A percentile compares a stretch with the other conserved stretches of the same genome.
Evolutionary conservation across 2,888 invertebrate species (phyloP).

Genomic region (Sarcophaga variegata): DNA sequence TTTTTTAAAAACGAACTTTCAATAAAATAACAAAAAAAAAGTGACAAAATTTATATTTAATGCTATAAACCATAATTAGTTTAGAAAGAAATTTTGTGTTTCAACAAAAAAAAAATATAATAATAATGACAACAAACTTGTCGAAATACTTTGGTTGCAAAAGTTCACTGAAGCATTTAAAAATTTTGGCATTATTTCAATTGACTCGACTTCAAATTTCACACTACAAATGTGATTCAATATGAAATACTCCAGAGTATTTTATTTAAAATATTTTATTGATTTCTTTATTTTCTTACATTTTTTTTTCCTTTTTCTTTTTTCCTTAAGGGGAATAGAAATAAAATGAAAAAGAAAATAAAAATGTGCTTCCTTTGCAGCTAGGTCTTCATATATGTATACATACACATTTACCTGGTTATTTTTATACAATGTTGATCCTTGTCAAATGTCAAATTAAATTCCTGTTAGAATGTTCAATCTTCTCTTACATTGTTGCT

Average conservation of each 20-base stretch:
- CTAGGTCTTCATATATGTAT: background rate
- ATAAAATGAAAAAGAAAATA: background rate
- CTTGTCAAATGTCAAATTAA: conserved; percentile 70
- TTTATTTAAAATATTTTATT: background rate
- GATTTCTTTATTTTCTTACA: background rate
- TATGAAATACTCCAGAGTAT: background rate
- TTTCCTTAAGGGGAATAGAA: background rate
- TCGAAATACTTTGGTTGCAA: background rate
- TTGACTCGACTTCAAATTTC: background rate
- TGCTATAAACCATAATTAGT: no score
- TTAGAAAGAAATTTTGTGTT: background rate
- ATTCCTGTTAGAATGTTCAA: conserved; percentile 65
- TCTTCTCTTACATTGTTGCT: conserved; percentile 56
- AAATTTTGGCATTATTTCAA: background rate
- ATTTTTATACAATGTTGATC: conserved; percentile 63
- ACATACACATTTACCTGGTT: conserved; percentile 50
- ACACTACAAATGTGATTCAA: background rate
- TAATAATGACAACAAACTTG: background rate
- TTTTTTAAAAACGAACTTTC: no score
- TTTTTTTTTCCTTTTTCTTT: background rate
- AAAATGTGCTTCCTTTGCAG: background rate
- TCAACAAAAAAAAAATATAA: background rate
- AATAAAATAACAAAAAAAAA: no score
- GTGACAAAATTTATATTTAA: no score
- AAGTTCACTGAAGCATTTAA: background rate